These are phyloP conservation scores for Balaeniceps rex DNA, from an alignment of 2,113 vertebrate species.

Conservation along the genomic window DNA sequence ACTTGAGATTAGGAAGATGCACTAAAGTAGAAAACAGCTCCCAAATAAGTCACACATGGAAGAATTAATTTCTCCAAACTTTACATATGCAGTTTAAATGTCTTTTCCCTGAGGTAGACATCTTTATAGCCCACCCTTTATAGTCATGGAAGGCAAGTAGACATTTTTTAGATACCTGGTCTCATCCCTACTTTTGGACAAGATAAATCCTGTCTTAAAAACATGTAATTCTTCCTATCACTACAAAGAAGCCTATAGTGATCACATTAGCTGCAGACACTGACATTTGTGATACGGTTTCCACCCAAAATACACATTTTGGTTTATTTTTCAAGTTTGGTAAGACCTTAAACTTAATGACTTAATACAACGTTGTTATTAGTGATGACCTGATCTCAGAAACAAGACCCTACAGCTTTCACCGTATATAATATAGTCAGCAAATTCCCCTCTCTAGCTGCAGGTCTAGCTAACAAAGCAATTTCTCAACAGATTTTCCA, in stretches of 20 bases:
- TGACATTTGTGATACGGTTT: background rate
- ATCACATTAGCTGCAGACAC: background rate
- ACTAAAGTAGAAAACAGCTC: background rate
- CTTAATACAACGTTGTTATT: background rate
- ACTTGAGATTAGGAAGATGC: background rate
- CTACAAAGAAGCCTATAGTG: background rate
- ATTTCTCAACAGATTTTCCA: background rate
- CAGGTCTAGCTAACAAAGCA: background rate
- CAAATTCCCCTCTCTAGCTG: background rate
- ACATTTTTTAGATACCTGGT: background rate
- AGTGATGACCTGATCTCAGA: background rate
- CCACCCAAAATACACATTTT: background rate
- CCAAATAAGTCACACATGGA: background rate
- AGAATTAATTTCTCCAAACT: background rate
- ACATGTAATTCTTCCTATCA: background rate
- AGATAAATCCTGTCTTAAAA: background rate
- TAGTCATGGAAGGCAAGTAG: background rate
- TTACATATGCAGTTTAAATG: background rate
- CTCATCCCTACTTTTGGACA: background rate
- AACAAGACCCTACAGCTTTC: background rate
- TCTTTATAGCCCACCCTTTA: background rate
- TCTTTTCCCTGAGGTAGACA: background rate
- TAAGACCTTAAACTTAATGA: background rate
- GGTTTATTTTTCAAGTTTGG: background rate
- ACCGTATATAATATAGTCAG: background rate